Base-by-base conservation (phyloP, 2,113 vertebrate genomes). In the Onychostoma macrolepis region DNA sequence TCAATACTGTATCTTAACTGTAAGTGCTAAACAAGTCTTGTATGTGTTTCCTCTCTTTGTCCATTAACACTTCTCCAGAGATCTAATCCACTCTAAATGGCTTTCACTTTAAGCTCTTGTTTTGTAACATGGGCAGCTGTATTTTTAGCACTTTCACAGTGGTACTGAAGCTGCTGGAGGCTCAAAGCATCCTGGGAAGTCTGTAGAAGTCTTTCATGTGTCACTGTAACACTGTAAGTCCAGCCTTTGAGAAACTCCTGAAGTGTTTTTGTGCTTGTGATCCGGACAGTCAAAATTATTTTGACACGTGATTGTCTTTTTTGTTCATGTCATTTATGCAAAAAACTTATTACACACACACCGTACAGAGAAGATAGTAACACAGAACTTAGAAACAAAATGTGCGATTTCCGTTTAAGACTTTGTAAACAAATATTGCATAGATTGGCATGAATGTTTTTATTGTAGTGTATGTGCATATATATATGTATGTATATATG, bases 51-150 rank as follows among this genome's bases (percentile, higher is more conserved):
- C 63, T 26, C 53, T 36, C 69, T 61, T 26, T 12, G 26, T 56
- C 69, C 83, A 79, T 83, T 87, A 65, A 79, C 71, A 85, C 72
- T 36, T 86, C 69, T 15, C 77, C 48, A 75, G 41, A 75, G 72
- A 75, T 75, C 41, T 45, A 63, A 87, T 86, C 80, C 85, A 26
- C 50, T 26, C 48, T 74, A 80, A 88, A 89, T 17, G 83, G 58
- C 56, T 78, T 63, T 83, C 33, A 15, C 21, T 72, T 48, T 88
- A 89, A 86, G 82, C 82, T 77, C 45, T 56, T 85, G 76, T 88
- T 87, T 85, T 38, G 58, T 65, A 58, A 78, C n/a, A 72, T 5
- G 24, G 72, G n/a, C 72, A 79, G 58, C 56, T 45, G 53, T 69
- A 76, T 76, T 82, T 58, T 71, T 79, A 69, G 83, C 48, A 36